Evolutionary conservation across 2,113 vertebrate genomes (phyloP), one percentile per base, ranked within the genome.

Genomic region (Pipa parva): DNA sequence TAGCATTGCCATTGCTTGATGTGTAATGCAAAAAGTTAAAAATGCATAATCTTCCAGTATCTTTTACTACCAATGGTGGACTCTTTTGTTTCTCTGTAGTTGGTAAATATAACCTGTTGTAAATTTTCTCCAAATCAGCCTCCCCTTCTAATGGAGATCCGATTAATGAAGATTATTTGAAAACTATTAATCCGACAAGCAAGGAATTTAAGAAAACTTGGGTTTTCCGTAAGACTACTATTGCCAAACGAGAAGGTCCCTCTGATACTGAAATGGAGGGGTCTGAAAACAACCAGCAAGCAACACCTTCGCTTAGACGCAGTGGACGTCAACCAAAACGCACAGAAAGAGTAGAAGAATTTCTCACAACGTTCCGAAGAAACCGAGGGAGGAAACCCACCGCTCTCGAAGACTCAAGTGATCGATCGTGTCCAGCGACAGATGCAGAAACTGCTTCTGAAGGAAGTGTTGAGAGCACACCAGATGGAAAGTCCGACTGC

Each of bases 221-320:
- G 97, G 93, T 94, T 0, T 99, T 99, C 73, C 89, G 97, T 3
- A 89, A 92, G 62, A 92, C 94, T 36, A 99, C 95, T 0, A 91
- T 97, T 27, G 97, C 95, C 1, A 90, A 86, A 65, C 84, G 97
- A 6, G 93, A 97, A 63, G 82, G 90, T 15, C 74, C 79, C 0
- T 88, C 90, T 3, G 94, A 96, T 18, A 57, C 63, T 0, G 90
- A 92, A 20, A 70, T 63, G 7, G 89, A 90, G 37, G 54, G 73
- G 1, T 25, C 26, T 4, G 87, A 88, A 0, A 83, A 64, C 1
- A 73, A 86, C 58, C 83, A 79, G n/a, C 76, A 77, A 0, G 86
- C 83, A 24, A 76, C 81, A 42, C 72, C 84, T 0, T 80, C 81
- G 4, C 72, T 90, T 7, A 84, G 92, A 1, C 86, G 88, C 13